Conservation (phyloP, 2,113 vertebrate species). For the Hystrix cristata region DNA sequence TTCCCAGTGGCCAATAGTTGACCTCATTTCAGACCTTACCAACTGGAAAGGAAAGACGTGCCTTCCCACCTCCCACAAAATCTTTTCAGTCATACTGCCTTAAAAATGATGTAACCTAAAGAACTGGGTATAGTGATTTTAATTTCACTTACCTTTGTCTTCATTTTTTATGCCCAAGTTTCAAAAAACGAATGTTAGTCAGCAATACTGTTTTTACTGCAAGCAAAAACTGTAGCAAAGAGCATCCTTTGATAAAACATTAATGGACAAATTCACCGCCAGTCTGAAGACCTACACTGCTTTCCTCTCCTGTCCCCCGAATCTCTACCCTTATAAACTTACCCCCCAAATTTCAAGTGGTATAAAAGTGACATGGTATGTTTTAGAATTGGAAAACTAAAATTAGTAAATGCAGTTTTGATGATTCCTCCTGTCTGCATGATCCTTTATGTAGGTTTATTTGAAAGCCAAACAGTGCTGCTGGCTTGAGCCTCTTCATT, state of each 20-base stretch:
- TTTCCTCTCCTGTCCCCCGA: background rate
- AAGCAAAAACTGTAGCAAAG: constrained; percentile 22
- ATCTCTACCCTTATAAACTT: background rate
- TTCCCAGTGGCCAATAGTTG: background rate
- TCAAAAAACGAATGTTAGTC: background rate
- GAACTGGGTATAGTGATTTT: background rate
- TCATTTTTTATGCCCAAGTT: background rate
- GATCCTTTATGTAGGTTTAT: background rate
- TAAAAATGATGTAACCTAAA: background rate
- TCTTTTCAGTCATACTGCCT: background rate
- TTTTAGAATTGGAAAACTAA: constrained; percentile 10
- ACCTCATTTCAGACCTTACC: background rate
- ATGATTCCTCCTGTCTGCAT: background rate
- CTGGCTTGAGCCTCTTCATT: constrained; percentile 19
- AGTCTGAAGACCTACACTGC: background rate
- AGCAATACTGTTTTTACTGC: background rate
- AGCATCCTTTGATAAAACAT: background rate
- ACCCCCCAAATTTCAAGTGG: background rate
- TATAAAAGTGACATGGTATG: background rate
- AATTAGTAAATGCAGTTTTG: constrained; percentile 34
- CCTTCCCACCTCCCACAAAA: background rate
- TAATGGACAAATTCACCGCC: background rate
- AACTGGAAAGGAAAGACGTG: background rate
- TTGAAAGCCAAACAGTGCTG: background rate
- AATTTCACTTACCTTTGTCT: background rate